Base-by-base conservation (phyloP, 2,113 vertebrate species). In the Seriola rivoliana region DNA sequence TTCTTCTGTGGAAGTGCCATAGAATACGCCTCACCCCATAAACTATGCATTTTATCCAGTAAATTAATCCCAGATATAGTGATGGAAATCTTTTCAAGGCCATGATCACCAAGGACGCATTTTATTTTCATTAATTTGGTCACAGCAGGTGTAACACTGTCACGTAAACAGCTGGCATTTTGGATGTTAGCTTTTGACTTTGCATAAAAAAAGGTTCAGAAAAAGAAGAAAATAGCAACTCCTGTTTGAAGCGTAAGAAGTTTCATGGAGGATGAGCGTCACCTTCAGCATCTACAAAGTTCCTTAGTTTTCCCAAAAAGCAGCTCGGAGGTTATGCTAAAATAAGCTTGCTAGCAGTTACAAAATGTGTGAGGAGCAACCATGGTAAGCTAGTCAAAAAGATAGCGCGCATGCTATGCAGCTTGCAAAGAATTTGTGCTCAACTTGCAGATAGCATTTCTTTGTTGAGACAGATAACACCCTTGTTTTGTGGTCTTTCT, bases 21-120 rank as follows among this genome's bases (percentile, higher is more conserved):
- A 73, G 63, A 78, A 67, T 21, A 19, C 4, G 3, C 5, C 63
- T 57, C n/a, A 36, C 14, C 63, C 46, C 62, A 17, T 48, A 60
- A 75, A 32, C 79, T 89, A 75, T 89, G 86, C 87, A 88, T 91
- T 78, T 78, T 29, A 71, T 73, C 36, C 36, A 62, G 13, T 8
- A 32, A 44, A 6, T 38, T 11, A 2, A 63, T 60, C 69, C 75
- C 76, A 57, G 48, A 44, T 11, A 16, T 21, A 50, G 5, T 3
- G 8, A 36, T 16, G 25, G 13, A 21, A 66, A 50, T n/a, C 1
- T 10, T 21, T 1, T 58, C 3, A 21, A 68, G 81, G 71, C 74
- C 73, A 52, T 21, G 58, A 84, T 81, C 81, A 76, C 66, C 16
- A 0, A 67, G 75, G 74, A 80, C 0, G 54, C 14, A 48, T 25